Conservation (phyloP, 2,113 vertebrate species). For the Aldabrachelys gigantea region DNA sequence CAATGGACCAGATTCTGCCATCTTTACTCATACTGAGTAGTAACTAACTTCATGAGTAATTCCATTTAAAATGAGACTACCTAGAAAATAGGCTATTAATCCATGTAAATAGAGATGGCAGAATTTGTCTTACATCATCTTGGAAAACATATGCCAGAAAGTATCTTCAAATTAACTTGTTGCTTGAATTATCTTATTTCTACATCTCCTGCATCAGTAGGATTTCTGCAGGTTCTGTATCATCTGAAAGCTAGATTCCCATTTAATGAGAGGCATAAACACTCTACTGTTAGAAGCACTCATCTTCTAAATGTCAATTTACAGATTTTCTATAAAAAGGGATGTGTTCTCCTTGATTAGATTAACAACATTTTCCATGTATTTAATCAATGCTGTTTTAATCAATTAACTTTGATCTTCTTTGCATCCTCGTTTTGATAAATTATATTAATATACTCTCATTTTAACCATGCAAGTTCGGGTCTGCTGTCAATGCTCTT, state of each 20-base stretch:
- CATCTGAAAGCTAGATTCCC: conserved; percentile 20
- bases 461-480: conserved; percentile 66
- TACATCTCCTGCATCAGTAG: neutral
- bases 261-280: conserved; percentile 26
- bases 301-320: conserved; percentile 33
- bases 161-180: neutral
- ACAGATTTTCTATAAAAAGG: conserved; percentile 25
- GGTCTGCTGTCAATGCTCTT: conserved; percentile 60
- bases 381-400: conserved; percentile 67
- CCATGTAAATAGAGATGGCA: neutral
- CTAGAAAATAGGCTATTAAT: neutral
- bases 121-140: neutral
- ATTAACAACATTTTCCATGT: conserved; percentile 63
- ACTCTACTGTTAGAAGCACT: conserved; percentile 19
- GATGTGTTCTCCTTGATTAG: conserved; percentile 61
- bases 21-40: neutral
- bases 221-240: neutral
- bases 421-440: conserved; percentile 76
- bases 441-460: conserved; percentile 76
- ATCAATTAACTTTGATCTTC: conserved; percentile 69
- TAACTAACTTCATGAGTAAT: neutral
- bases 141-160: neutral
- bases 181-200: neutral
- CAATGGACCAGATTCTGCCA: neutral
- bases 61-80: neutral